Evolutionary conservation across 2,113 vertebrate genomes (phyloP).

Genomic region (Poeciliopsis prolifica): DNA sequence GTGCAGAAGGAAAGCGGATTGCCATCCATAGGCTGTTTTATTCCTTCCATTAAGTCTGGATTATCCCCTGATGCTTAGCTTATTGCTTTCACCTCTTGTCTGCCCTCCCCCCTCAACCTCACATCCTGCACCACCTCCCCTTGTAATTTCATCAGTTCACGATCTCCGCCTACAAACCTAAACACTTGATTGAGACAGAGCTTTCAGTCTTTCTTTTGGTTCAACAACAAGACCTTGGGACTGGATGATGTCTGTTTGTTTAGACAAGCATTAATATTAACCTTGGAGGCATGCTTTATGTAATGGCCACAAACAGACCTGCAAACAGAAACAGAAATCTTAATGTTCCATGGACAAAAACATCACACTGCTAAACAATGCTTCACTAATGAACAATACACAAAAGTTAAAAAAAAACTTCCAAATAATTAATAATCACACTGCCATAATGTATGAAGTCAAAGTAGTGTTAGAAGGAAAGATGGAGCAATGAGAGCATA

Average conservation of each 20-base stretch:
- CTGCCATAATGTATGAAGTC: neutral
- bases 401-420: neutral
- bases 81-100: slow-evolving; percentile 56
- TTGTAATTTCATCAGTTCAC: slow-evolving; percentile 68
- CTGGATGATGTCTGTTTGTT: slow-evolving; percentile 39
- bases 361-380: neutral
- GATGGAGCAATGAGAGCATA: neutral
- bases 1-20: slow-evolving; percentile 62
- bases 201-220: slow-evolving; percentile 9
- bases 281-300: slow-evolving; percentile 37
- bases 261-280: slow-evolving; percentile 48
- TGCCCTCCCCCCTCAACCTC: slow-evolving; percentile 7
- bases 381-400: neutral
- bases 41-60: slow-evolving; percentile 69
- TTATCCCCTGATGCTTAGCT: slow-evolving; percentile 70
- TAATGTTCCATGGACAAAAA: slow-evolving; percentile 17
- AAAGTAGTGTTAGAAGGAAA: neutral
- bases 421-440: slow-evolving; percentile 33
- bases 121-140: slow-evolving; percentile 42
- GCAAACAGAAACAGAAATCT: slow-evolving; percentile 18
- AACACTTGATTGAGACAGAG: slow-evolving; percentile 25
- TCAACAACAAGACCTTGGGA: neutral
- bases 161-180: slow-evolving; percentile 51
- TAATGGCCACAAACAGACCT: slow-evolving; percentile 12
- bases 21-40: slow-evolving; percentile 59